Conservation (phyloP, 2,113 vertebrate species). For the Terrapene triunguis region DNA sequence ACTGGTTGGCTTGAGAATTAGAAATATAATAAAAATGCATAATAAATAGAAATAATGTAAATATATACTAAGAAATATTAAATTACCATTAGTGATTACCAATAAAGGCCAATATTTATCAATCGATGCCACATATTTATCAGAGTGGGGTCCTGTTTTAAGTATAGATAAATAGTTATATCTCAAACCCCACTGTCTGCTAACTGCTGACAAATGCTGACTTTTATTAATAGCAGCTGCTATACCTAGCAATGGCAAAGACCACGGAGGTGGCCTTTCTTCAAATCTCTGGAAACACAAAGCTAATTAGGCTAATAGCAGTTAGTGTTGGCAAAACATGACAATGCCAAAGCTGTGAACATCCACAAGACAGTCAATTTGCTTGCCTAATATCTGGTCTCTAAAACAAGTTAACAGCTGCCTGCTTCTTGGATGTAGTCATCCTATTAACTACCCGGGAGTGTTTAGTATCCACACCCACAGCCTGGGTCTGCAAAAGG, state of each 20-base stretch:
- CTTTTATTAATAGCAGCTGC: constrained; percentile 4
- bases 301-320: background rate
- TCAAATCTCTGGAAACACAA: constrained; percentile 3
- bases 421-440: background rate
- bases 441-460: background rate
- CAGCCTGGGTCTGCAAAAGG: background rate
- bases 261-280: background rate
- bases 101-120: background rate
- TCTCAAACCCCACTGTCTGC: background rate
- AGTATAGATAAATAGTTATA: background rate
- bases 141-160: background rate
- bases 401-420: background rate
- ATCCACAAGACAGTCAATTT: constrained; percentile 5
- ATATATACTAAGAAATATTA: background rate
- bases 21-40: background rate
- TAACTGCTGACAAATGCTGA: background rate
- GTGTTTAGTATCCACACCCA: background rate
- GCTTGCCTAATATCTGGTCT: constrained; percentile 27
- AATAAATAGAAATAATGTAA: background rate
- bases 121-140: background rate
- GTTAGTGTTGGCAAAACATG: constrained; percentile 23
- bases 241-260: background rate
- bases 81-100: background rate
- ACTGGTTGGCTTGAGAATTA: background rate
- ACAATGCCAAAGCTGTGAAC: background rate